Conservation (phyloP, 2,113 vertebrate species). For the Gavia stellata region DNA sequence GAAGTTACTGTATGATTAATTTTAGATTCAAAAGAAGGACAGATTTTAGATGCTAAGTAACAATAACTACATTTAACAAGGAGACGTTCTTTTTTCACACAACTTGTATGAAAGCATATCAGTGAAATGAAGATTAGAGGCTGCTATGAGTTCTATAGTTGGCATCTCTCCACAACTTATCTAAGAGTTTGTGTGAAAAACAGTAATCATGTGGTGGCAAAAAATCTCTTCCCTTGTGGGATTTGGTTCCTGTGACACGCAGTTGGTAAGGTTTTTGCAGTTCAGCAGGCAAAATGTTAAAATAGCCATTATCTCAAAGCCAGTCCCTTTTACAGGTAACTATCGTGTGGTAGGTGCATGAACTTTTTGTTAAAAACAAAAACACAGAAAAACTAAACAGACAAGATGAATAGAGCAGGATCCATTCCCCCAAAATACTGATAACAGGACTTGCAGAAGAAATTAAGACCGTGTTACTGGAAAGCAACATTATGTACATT, state of each 20-base stretch:
- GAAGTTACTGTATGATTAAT: background rate
- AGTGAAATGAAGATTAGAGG: background rate
- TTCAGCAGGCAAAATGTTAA: background rate
- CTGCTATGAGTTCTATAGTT: background rate
- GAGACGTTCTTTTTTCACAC: background rate
- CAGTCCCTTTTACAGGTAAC: background rate
- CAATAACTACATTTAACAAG: background rate
- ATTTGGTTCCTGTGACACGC: background rate
- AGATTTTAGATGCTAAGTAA: background rate
- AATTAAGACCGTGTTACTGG: constrained; percentile 5
- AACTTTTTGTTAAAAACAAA: constrained; percentile 28
- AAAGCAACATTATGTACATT: constrained; percentile 3
- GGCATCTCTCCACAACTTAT: background rate
- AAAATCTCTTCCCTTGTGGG: background rate
- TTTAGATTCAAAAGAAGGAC: background rate
- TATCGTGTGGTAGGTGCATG: constrained; percentile 2
- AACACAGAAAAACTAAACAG: background rate
- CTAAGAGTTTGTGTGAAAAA: background rate
- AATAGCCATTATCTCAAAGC: background rate
- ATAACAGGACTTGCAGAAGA: background rate
- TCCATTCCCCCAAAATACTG: background rate
- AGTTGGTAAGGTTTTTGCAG: background rate
- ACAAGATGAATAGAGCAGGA: constrained; percentile 30
- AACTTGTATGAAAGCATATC: background rate
- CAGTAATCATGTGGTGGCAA: background rate